Evolutionary conservation across 2,888 invertebrate species (phyloP).

Genomic region (Slavum lentiscoides): DNA sequence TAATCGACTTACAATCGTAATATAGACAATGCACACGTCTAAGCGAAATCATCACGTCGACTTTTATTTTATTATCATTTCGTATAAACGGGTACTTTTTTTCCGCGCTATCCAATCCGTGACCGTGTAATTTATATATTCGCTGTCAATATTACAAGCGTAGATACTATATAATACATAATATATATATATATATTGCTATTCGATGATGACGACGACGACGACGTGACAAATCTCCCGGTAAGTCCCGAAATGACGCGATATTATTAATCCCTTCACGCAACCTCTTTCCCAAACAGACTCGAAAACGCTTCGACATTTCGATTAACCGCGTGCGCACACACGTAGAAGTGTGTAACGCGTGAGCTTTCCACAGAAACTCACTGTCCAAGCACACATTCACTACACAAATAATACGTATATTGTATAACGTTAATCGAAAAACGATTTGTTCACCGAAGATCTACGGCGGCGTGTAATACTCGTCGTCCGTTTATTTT

Average conservation of each 20-base stretch:
- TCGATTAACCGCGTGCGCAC: slow-evolving; percentile 33
- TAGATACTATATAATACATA: background rate
- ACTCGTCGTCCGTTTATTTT: too few species aligned
- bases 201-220: background rate
- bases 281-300: background rate
- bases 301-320: slow-evolving; percentile 39
- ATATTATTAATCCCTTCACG: slow-evolving; percentile 15
- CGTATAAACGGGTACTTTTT: too few species aligned
- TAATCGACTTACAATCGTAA: too few species aligned
- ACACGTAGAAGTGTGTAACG: too few species aligned
- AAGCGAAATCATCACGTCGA: too few species aligned
- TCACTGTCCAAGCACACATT: background rate
- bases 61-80: too few species aligned
- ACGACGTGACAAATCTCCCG: slow-evolving; percentile 31
- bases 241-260: slow-evolving; percentile 36
- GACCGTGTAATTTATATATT: slow-evolving; percentile 6
- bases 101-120: too few species aligned
- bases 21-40: too few species aligned
- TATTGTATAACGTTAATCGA: background rate
- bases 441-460: slow-evolving; percentile 25
- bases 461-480: too few species aligned
- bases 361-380: too few species aligned
- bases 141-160: background rate
- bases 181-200: too few species aligned
- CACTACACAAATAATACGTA: background rate